phyloP scores from a whole-genome alignment of 2,888 invertebrate species.

The Abrostola tripartita region DNA sequence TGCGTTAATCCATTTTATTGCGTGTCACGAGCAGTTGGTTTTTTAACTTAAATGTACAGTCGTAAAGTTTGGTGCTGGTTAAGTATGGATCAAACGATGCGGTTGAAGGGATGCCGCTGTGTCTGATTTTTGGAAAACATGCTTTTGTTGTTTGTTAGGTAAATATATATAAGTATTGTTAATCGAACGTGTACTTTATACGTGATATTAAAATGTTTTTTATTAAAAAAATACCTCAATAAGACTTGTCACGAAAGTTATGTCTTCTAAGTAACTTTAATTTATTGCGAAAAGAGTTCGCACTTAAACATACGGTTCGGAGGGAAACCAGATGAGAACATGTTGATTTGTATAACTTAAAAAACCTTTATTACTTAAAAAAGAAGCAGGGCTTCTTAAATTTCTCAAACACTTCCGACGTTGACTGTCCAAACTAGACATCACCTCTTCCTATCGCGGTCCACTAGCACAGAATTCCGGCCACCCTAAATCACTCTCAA shows the following conservation, averaged over 20 bases:
- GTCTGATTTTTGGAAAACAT: not conserved
- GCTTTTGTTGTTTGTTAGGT: not conserved
- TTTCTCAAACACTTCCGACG: conserved; percentile 34
- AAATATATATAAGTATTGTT: too few relatives aligned
- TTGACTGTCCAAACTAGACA: conserved; percentile 39
- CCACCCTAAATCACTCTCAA: conserved; percentile 82
- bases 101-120: conserved; percentile 13
- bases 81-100: conserved; percentile 28
- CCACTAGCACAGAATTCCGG: conserved; percentile 63
- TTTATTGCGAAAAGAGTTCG: not conserved
- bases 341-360: too few relatives aligned
- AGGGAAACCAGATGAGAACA: too few relatives aligned
- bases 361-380: too few relatives aligned
- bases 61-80: conserved; percentile 37
- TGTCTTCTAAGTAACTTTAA: not conserved
- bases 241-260: not conserved
- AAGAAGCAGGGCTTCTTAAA: not conserved
- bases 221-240: not conserved
- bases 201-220: not conserved
- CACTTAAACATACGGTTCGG: not conserved
- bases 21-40: conserved; percentile 78
- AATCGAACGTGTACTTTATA: too few relatives aligned
- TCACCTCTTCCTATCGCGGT: conserved; percentile 46
- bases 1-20: conserved; percentile 86
- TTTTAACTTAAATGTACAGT: conserved; percentile 58